Conservation (phyloP, 2,113 vertebrate genomes). For the Microcebus ravelobensis region DNA sequence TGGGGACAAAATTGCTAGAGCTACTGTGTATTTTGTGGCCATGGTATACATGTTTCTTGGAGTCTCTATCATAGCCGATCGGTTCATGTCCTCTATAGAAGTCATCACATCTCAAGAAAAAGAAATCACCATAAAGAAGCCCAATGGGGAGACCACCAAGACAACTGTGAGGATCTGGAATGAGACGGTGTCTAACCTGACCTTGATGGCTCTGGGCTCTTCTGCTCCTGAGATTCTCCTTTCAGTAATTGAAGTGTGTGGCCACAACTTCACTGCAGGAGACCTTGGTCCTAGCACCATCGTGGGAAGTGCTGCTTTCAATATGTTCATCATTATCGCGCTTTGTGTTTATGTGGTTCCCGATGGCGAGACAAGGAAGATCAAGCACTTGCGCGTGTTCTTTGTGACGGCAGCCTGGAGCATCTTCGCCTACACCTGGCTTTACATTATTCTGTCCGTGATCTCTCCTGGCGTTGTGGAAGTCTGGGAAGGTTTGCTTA, state of each 20-base stretch:
- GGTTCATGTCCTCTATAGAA: constrained; percentile 99
- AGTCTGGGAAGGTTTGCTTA: constrained; percentile 98
- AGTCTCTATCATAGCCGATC: constrained; percentile 97
- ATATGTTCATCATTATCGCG: constrained; percentile 99
- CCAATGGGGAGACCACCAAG: constrained; percentile 94
- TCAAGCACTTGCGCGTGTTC: constrained; percentile 97
- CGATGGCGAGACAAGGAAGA: constrained; percentile 93
- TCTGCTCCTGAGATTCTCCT: constrained; percentile 98
- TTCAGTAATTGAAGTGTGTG: constrained; percentile 97
- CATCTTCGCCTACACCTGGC: constrained; percentile 97
- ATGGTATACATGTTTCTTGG: constrained; percentile 98
- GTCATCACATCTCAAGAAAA: constrained; percentile 98
- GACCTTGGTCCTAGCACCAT: constrained; percentile 98
- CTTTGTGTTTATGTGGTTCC: constrained; percentile 97
- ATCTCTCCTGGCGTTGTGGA: constrained; percentile 94
- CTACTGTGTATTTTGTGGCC: constrained; percentile 95
- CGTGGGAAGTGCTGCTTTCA: constrained; percentile 97
- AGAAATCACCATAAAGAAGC: constrained; percentile 95
- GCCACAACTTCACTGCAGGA: constrained; percentile 94
- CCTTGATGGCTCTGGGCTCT: constrained; percentile 97
- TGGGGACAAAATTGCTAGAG: constrained; percentile 94
- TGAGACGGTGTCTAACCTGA: constrained; percentile 97
- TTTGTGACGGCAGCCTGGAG: constrained; percentile 98
- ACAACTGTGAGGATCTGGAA: constrained; percentile 98
- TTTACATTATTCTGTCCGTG: constrained; percentile 96